These are phyloP conservation scores for Amblyopsis rosae DNA, from an alignment of 2,113 vertebrate species.

Conservation along the genomic window DNA sequence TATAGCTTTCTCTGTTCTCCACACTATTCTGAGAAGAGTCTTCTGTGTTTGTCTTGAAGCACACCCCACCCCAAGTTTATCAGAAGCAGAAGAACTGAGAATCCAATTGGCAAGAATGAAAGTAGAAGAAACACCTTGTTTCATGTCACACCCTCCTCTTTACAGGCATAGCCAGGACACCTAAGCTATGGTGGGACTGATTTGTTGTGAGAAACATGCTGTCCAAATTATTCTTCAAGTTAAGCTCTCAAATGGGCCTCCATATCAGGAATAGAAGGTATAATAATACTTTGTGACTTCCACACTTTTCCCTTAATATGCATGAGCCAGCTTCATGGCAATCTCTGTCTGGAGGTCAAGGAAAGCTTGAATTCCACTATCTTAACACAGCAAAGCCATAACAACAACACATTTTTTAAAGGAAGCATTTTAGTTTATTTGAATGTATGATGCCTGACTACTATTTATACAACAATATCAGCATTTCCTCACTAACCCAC, in stretches of 20 bases:
- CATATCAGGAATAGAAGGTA: background rate
- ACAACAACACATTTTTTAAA: too few species aligned
- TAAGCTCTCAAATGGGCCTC: background rate
- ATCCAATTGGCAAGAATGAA: slow-evolving; percentile 19
- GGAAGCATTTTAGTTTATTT: too few species aligned
- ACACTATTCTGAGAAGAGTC: slow-evolving; percentile 34
- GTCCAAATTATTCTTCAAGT: background rate
- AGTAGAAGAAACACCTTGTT: background rate
- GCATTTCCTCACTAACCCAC: too few species aligned
- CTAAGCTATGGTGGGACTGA: background rate
- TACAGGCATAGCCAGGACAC: background rate
- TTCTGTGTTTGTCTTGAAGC: slow-evolving; percentile 35
- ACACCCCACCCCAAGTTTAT: slow-evolving; percentile 33
- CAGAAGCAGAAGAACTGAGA: slow-evolving; percentile 18
- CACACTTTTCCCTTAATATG: too few species aligned
- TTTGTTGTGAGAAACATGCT: background rate
- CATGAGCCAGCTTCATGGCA: too few species aligned
- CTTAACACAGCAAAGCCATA: too few species aligned
- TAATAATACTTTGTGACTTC: background rate
- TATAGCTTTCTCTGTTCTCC: slow-evolving; percentile 27
- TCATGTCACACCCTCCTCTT: background rate
- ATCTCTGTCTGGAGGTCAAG: too few species aligned
- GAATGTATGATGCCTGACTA: too few species aligned
- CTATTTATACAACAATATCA: too few species aligned
- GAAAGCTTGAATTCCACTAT: too few species aligned